Base-by-base conservation (phyloP, 2,888 invertebrate species). In the Shargacucullia verbasci region DNA sequence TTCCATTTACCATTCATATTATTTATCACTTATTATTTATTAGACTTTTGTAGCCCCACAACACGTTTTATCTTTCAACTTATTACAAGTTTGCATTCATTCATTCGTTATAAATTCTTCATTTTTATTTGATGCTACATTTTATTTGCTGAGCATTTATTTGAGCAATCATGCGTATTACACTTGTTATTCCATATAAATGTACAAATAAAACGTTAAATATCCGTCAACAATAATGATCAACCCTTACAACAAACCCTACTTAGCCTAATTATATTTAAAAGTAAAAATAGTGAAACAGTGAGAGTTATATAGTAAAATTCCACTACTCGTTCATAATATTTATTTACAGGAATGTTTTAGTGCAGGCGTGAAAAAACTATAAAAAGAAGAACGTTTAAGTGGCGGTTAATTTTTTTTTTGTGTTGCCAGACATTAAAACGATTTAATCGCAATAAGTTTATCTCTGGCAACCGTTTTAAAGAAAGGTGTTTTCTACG, bases 241-340 rank as follows among this genome's bases (percentile, higher is more conserved):
- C 60, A 78, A 75, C 57, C 70, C 71, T 75, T 77, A 76, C 55
- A 76, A 71, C 69, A 69, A 76, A 64, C 69, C 70, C 79, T 85
- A 80, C 80, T 84, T 83, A 90, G 40, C 75, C 78, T 85, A 86
- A 74, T 72, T 76, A 76, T 78, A 81, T 75, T 80, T 79, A 75
- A 85, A 83, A 82, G 78, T 83, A 84, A 81, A 84, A 86, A 86
- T 84, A 89, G 88, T 87, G 86, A 89, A 88, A 91, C 74, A 84
- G 87, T 91, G 90, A 89, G 82, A 86, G 82, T 84, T 84, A 84
- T 76, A 86, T 84, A 86, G 86, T 87, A 90, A 89, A 88, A 85
- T 82, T 82, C 65, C 66, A 76, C 88, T 90, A 91, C 85, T 84
- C 78, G 65, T 82, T 80, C 78, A 76, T 79, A 79, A 70, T 71